phyloP scores from a whole-genome alignment of 2,113 vertebrate species.

The Tetrao urogallus region DNA sequence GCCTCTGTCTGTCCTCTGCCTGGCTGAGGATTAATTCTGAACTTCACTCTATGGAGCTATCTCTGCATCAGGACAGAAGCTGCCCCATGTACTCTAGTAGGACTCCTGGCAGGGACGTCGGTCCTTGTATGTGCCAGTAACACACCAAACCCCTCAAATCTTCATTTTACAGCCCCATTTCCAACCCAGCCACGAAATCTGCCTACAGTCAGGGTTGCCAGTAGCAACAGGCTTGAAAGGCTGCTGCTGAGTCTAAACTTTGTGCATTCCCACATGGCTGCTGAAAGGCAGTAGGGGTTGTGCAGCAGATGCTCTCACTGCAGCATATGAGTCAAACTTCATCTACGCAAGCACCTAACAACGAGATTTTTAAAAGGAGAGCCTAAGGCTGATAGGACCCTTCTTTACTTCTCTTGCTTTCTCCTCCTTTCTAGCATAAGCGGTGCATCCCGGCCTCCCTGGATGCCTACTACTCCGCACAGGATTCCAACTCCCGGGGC shows the following conservation, averaged over 20 bases:
- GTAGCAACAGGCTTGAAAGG: not conserved
- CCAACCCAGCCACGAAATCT: not conserved
- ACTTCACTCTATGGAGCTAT: not conserved
- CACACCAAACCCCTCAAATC: not conserved
- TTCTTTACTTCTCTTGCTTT: not conserved
- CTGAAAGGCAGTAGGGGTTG: not conserved
- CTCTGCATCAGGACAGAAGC: not conserved
- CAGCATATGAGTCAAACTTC: not conserved
- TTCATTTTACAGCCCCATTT: not conserved
- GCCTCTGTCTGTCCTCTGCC: not conserved
- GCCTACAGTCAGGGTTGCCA: not conserved
- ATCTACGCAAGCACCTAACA: not conserved
- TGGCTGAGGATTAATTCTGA: not conserved
- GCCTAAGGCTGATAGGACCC: not conserved
- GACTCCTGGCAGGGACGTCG: not conserved
- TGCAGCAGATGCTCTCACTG: not conserved
- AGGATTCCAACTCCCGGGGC: slow-evolving; percentile 94
- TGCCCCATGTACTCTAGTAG: not conserved
- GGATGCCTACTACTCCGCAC: slow-evolving; percentile 95
- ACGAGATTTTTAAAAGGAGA: not conserved
- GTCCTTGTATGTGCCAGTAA: not conserved
- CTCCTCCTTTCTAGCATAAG: slow-evolving; percentile 86
- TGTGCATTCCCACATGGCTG: not conserved
- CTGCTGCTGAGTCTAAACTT: not conserved
- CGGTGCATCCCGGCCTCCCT: slow-evolving; percentile 96